phyloP scores from a whole-genome alignment of 2,113 vertebrate species.

The Brevimyrus niger region DNA sequence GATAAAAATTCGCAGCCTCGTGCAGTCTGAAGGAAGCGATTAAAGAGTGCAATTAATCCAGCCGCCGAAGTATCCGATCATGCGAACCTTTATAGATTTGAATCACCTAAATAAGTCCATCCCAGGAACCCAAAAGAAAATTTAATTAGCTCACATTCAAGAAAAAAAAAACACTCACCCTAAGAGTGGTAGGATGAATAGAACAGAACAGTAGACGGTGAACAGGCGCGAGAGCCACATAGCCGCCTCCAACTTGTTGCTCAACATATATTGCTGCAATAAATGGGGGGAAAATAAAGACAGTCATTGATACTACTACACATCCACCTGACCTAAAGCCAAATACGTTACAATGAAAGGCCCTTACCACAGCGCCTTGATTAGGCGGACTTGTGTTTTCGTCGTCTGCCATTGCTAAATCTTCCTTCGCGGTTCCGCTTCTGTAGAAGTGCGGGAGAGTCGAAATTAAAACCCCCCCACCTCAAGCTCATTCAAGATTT shows the following conservation, averaged over 20 bases:
- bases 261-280: conserved; percentile 87
- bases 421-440: not conserved
- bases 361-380: conserved; percentile 54
- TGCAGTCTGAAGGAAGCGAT: conserved; percentile 71
- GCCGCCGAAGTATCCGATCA: conserved; percentile 26
- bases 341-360: not conserved
- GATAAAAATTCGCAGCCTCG: conserved; percentile 92
- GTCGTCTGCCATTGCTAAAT: conserved; percentile 54
- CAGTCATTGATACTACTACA: not conserved
- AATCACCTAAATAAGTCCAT: not conserved
- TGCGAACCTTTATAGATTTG: not conserved
- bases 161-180: conserved; percentile 65
- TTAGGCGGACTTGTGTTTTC: conserved; percentile 46
- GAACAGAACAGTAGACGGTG: conserved; percentile 91
- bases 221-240: conserved; percentile 98
- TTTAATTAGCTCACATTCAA: not conserved
- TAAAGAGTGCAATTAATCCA: not conserved
- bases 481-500: not conserved
- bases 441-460: not conserved
- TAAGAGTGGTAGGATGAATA: conserved; percentile 91
- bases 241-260: conserved; percentile 90
- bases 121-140: not conserved
- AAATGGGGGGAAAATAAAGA: not conserved
- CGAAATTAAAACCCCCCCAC: not conserved
- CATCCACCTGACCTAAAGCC: not conserved